Conservation (phyloP, 2,797 vertebrate genomes). For the Hirundo rustica region DNA sequence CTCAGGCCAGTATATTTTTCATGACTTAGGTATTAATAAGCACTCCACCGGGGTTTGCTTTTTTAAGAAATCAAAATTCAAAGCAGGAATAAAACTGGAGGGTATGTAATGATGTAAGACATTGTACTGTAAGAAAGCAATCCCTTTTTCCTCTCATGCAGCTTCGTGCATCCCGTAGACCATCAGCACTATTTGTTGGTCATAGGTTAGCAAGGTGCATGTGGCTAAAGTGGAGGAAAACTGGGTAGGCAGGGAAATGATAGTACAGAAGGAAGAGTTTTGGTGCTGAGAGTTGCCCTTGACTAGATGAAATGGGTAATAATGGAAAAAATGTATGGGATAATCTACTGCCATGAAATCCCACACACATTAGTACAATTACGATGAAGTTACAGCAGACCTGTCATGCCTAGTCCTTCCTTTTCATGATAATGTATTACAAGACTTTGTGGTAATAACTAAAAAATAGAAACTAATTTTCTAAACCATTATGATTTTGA, state of each 20-base stretch:
- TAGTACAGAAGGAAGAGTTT: neutral
- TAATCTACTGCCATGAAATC: neutral
- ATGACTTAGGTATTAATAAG: neutral
- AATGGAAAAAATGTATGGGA: neutral
- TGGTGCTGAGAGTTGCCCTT: neutral
- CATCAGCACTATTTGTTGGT: neutral
- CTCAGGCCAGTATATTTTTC: neutral
- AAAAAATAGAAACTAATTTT: conserved; percentile 47
- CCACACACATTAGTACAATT: neutral
- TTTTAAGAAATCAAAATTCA: neutral
- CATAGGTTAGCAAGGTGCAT: neutral
- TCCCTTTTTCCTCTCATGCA: neutral
- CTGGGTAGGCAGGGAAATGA: neutral
- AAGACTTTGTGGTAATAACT: conserved; percentile 31
- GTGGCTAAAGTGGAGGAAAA: neutral
- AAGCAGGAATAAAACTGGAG: neutral
- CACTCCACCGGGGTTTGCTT: neutral
- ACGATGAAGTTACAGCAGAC: conserved; percentile 4
- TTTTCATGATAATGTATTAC: conserved; percentile 32
- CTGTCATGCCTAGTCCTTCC: conserved; percentile 14
- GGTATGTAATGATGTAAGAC: neutral
- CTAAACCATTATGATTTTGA: conserved; percentile 47
- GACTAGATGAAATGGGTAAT: neutral
- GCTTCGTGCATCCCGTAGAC: neutral
- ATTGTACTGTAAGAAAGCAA: neutral